Conservation (phyloP, 2,888 invertebrate genomes). For the Eupithecia insigniata region DNA sequence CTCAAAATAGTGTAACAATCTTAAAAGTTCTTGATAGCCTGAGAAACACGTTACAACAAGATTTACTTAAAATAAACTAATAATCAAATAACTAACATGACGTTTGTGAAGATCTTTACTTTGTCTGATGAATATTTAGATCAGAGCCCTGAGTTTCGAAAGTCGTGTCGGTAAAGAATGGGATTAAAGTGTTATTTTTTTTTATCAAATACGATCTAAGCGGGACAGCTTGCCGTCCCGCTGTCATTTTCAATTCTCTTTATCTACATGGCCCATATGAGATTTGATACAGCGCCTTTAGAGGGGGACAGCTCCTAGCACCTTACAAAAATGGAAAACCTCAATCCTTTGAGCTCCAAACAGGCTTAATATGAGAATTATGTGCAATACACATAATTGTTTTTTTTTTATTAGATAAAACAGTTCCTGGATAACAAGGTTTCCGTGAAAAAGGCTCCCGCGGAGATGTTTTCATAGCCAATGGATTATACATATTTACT, state of each 20-base stretch:
- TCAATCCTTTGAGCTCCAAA: too few species aligned
- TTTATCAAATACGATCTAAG: neutral
- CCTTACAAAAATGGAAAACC: too few species aligned
- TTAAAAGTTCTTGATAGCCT: conserved; percentile 30
- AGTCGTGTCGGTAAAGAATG: neutral
- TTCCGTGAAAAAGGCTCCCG: neutral
- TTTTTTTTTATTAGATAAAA: too few species aligned
- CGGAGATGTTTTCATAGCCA: neutral
- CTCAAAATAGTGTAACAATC: conserved; percentile 51
- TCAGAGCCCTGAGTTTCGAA: neutral
- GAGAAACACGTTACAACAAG: neutral
- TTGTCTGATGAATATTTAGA: neutral
- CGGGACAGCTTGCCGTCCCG: neutral
- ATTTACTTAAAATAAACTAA: neutral
- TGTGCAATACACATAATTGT: too few species aligned
- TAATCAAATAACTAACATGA: neutral
- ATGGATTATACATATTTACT: neutral
- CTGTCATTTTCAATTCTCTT: neutral
- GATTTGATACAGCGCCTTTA: neutral
- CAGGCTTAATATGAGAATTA: neutral
- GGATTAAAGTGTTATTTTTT: neutral
- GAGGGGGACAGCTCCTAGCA: too few species aligned
- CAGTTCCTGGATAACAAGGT: too few species aligned
- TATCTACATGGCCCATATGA: neutral
- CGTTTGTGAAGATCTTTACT: too few species aligned